Conservation (phyloP, 2,797 vertebrate species). For the Hydrolagus colliei region DNA sequence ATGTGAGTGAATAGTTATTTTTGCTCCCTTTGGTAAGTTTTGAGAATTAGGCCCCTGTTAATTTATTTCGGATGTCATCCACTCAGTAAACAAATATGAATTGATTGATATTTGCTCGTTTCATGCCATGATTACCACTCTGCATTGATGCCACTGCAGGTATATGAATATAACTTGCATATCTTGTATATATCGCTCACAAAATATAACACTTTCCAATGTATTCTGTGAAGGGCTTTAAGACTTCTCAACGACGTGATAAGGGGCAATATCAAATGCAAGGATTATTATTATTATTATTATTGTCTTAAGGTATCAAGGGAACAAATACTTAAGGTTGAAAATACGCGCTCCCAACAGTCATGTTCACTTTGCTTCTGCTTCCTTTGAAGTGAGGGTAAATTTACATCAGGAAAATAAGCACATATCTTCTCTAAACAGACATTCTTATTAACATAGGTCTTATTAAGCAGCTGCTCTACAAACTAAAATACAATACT, state of each 20-base stretch:
- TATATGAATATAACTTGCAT: not conserved
- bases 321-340: not conserved
- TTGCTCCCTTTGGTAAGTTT: too few species aligned
- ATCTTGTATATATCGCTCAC: too few species aligned
- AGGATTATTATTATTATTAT: too few species aligned
- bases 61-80: too few species aligned
- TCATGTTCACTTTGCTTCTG: not conserved
- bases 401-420: not conserved
- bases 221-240: too few species aligned
- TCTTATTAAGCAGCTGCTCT: conserved; percentile 11
- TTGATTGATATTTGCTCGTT: not conserved
- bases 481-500: not conserved
- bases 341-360: not conserved
- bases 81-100: not conserved
- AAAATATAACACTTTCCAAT: not conserved
- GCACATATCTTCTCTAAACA: not conserved
- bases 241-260: too few species aligned
- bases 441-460: not conserved
- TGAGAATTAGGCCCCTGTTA: too few species aligned
- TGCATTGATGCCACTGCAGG: not conserved
- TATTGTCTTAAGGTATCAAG: too few species aligned
- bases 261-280: too few species aligned
- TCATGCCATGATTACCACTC: not conserved
- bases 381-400: not conserved
- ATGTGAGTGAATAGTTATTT: too few species aligned